Evolutionary conservation across 2,797 vertebrate species (phyloP), one percentile per base, ranked within the genome.

Genomic region (Pipistrellus kuhlii): DNA sequence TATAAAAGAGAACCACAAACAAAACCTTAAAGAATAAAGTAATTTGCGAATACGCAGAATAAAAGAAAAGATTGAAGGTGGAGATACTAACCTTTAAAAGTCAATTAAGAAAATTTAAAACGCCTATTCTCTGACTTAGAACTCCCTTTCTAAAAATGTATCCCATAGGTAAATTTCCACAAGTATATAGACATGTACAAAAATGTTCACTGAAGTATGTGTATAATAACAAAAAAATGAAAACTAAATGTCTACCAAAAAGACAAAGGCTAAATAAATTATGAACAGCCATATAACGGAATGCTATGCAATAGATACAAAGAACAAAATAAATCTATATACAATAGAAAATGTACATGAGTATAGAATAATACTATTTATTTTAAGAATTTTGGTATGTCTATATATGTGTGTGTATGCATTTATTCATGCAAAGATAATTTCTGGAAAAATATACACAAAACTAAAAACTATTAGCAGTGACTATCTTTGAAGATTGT

Each of bases 61-160:
- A 84, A 30, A 85, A 77, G 10, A 55, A 35, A 88, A 55, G n/a
- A 71, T 10, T 85, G 38, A 38, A 64, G 12, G 57, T 80, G 18
- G n/a, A 12, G n/a, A 94, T 88, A 91, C 6, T 9, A 91, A n/a
- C 14, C 44, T 90, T 76, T n/a, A 84, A 93, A 83, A 80, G 32
- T 11, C 46, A 76, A 76, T 66, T 41, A 88, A 76, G 41, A 83
- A 95, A 73, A 84, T 27, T 71, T 44, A 35, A 82, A 95, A 85
- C 51, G 4, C 2, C 51, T 72, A 62, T 85, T 87, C 55, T 83
- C 46, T 85, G 32, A 51, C 38, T 85, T 81, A 85, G 12, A 93
- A 91, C 18, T 38, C 5, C 32, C 8, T 27, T 71, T 85, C 10
- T 75, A 20, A 62, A 94, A 86, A 71, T 69, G n/a, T 75, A 85